Conservation (phyloP, 2,797 vertebrate genomes). For the Megalops cyprinoides region DNA sequence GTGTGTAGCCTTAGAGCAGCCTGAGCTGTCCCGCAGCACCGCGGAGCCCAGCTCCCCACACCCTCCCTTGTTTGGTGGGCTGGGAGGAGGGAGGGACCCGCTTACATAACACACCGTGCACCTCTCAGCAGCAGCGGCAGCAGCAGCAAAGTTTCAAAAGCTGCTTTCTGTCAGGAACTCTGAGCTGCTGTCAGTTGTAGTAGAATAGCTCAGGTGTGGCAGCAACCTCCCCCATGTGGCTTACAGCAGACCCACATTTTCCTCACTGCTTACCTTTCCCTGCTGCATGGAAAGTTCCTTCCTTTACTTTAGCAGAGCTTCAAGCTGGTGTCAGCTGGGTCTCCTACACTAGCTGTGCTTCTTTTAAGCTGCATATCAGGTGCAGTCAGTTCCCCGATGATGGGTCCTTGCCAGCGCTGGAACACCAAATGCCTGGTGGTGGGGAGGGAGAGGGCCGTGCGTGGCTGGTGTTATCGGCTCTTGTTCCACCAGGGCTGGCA, state of each 20-base stretch:
- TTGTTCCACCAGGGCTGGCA: background rate
- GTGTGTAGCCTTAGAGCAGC: background rate
- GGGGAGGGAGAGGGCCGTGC: background rate
- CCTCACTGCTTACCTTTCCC: too few species aligned
- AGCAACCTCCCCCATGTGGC: too few species aligned
- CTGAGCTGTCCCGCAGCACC: background rate
- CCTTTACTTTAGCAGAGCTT: too few species aligned
- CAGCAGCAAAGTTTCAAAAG: conserved; percentile 23
- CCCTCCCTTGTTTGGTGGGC: background rate
- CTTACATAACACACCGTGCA: conserved; percentile 42
- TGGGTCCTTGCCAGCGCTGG: too few species aligned
- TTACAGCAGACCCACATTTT: too few species aligned
- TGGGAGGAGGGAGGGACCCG: background rate
- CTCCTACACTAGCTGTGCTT: too few species aligned
- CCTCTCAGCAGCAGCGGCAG: conserved; percentile 22
- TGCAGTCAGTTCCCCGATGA: too few species aligned
- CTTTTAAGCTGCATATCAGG: too few species aligned
- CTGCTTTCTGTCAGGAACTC: conserved; percentile 9
- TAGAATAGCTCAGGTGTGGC: background rate
- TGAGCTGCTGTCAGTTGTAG: background rate
- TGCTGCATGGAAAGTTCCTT: too few species aligned
- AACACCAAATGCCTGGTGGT: too few species aligned
- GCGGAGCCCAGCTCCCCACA: background rate
- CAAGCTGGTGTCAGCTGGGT: too few species aligned
- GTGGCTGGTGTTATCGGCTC: background rate